phyloP scores from a whole-genome alignment of 1,140 invertebrate species.

The Drosophila athabasca region DNA sequence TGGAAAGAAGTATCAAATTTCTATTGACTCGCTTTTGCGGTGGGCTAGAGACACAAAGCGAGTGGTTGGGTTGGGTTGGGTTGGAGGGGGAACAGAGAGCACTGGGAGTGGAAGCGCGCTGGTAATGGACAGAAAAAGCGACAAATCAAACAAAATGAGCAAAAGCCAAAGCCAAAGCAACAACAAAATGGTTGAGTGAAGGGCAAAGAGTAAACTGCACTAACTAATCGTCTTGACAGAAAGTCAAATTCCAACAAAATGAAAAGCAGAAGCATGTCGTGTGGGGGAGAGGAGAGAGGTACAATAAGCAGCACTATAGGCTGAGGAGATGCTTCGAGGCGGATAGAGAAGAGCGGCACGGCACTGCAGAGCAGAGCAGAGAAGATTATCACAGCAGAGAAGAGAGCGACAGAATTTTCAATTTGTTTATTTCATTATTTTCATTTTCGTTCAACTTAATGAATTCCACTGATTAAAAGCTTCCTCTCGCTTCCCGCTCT shows the following conservation, averaged over 20 bases:
- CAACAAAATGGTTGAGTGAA: conserved; percentile 34
- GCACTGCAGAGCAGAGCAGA: too few species aligned
- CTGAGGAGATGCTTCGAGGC: not conserved
- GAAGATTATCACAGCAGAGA: too few species aligned
- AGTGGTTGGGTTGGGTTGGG: not conserved
- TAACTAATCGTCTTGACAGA: conserved; percentile 49
- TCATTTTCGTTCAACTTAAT: conserved; percentile 54
- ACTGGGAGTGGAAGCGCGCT: conserved; percentile 2
- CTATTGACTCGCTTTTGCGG: conserved; percentile 7
- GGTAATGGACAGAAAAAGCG: too few species aligned
- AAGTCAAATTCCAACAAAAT: conserved; percentile 44
- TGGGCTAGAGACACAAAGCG: too few species aligned
- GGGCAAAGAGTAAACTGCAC: conserved; percentile 15
- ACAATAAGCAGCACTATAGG: conserved; percentile 12
- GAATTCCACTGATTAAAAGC: conserved; percentile 55
- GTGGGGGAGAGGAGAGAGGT: not conserved
- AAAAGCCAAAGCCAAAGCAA: conserved; percentile 10
- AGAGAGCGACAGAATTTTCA: conserved; percentile 16
- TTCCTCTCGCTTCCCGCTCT: conserved; percentile 6
- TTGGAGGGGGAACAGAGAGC: conserved; percentile 4
- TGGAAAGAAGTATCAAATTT: conserved; percentile 75
- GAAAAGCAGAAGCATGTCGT: conserved; percentile 5
- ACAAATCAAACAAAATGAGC: conserved; percentile 36
- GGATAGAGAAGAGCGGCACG: too few species aligned
- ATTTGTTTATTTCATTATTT: conserved; percentile 37